Evolutionary conservation across 2,113 vertebrate genomes (phyloP), one percentile per base, ranked within the genome.

Genomic region (Eleginops maclovinus): DNA sequence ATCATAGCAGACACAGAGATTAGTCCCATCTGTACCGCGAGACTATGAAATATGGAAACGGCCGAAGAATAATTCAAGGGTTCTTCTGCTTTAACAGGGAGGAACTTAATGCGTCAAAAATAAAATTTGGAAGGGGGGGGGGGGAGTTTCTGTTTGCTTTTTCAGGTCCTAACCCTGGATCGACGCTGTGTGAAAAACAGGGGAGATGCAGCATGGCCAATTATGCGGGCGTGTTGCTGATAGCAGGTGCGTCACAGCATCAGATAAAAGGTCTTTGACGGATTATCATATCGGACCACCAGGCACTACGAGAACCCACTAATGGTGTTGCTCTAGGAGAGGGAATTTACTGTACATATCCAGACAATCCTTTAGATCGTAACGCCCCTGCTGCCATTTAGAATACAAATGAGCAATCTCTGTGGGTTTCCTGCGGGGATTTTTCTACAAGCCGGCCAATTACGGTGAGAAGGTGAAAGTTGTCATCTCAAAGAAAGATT

Each of bases 1-100:
- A 88, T 90, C 82, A 82, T 47, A 28, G 76, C 60, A 75, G 76
- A 80, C 50, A 66, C 53, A 66, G 58, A 79, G 88, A 90, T 84
- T 68, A 81, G 85, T 81, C 73, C 67, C 81, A 85, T 89, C 83
- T 81, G 86, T 79, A 62, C 53, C 49, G 51, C 46, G 43, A 61
- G 50, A 68, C 49, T 44, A 47, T 83, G 63, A 87, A 80, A 75
- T 80, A 79, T 79, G 64, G 61, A 83, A 85, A 80, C 55, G 13
- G 56, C 74, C 21, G 17, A 16, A 16, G 68, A 77, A 75, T 77
- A 80, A 67, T 66, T 81, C 66, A 75, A 41, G 41, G 50, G 55
- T 41, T 36, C 2, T 15, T 14, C 54, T 41, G 24, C 36, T 77
- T 78, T 81, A 63, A 70, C 65, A 44, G 15, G 41, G 49, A 74